These are phyloP conservation scores for Rhineura floridana DNA, from an alignment of 2,113 vertebrate genomes.

Conservation along the genomic window DNA sequence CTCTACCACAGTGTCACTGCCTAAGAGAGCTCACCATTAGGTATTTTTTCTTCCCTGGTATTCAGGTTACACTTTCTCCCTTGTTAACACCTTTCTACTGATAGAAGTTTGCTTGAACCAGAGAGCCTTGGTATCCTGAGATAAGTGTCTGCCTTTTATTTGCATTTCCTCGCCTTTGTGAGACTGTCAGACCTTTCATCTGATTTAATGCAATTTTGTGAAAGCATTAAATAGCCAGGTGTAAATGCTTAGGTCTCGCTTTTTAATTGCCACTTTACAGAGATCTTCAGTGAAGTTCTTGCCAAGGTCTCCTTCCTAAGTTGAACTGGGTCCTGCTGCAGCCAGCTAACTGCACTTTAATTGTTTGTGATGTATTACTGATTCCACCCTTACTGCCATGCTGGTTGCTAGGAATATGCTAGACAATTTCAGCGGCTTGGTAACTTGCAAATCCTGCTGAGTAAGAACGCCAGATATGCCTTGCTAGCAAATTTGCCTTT, in stretches of 20 bases:
- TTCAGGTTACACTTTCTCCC: not conserved
- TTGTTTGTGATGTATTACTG: not conserved
- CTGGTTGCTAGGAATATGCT: conserved; percentile 26
- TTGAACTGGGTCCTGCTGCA: not conserved
- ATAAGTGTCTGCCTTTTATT: not conserved
- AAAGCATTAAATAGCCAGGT: not conserved
- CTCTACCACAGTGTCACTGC: not conserved
- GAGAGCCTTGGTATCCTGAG: not conserved
- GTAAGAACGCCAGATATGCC: conserved; percentile 37
- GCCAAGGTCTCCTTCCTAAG: conserved; percentile 17
- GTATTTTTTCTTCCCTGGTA: not conserved
- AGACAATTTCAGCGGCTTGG: conserved; percentile 3
- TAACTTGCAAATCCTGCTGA: conserved; percentile 27
- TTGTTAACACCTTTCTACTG: not conserved
- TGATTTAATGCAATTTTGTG: conserved; percentile 11
- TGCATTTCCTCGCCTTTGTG: not conserved
- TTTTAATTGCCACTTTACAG: conserved; percentile 37
- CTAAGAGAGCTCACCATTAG: not conserved
- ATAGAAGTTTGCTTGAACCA: not conserved
- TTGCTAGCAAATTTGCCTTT: conserved; percentile 13
- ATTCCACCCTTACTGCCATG: conserved; percentile 24
- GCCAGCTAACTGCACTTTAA: not conserved
- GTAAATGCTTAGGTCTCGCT: not conserved
- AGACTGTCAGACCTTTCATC: not conserved
- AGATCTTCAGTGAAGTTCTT: conserved; percentile 9